Conservation (phyloP, 2,113 vertebrate genomes). For the Pica pica region DNA sequence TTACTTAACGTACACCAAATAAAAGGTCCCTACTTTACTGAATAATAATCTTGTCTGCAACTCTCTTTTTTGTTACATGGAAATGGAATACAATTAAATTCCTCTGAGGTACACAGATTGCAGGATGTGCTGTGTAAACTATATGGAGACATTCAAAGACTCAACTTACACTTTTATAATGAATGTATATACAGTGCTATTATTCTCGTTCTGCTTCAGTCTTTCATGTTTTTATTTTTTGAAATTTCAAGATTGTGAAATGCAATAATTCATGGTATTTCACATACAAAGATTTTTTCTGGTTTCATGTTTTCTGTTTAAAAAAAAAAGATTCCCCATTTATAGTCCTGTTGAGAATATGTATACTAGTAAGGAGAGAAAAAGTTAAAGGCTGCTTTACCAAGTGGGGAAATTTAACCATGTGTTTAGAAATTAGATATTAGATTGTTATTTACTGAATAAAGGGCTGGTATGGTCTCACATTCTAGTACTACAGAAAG, state of each 20-base stretch:
- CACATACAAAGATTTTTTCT: not conserved
- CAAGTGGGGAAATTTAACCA: not conserved
- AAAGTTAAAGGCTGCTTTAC: not conserved
- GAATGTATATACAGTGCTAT: not conserved
- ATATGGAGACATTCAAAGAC: not conserved
- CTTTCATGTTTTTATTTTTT: not conserved
- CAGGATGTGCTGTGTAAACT: not conserved
- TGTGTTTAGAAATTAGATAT: rapidly evolving
- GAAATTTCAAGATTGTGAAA: not conserved
- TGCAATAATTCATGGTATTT: not conserved
- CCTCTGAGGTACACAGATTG: not conserved
- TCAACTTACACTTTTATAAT: not conserved
- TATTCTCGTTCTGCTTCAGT: not conserved
- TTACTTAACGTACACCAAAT: not conserved
- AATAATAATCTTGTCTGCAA: not conserved
- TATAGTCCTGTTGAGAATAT: not conserved
- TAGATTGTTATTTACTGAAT: not conserved
- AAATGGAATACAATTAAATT: not conserved
- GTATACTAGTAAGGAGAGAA: not conserved
- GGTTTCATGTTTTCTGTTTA: not conserved
- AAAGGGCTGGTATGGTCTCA: not conserved
- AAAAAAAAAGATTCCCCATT: not conserved
- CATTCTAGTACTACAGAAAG: not conserved
- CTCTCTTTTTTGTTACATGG: not conserved
- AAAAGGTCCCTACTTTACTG: not conserved